Conservation (phyloP, 1,140 invertebrate genomes). For the Brachionus koreanus region DNA sequence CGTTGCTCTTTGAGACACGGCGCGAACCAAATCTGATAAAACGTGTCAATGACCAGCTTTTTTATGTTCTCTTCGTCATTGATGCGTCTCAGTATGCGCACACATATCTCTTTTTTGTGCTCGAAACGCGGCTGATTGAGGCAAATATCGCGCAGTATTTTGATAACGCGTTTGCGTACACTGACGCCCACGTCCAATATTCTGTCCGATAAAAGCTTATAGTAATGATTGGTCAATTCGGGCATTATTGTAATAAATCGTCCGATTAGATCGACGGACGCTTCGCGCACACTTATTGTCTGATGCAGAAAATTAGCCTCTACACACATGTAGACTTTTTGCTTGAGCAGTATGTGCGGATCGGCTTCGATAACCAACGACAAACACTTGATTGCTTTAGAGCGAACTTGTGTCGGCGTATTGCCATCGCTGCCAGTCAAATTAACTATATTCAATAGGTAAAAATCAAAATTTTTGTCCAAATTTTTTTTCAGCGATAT, state of each 20-base stretch:
- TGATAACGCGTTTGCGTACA: slow-evolving; percentile 94
- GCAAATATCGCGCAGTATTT: slow-evolving; percentile 96
- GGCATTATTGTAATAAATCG: slow-evolving; percentile 94
- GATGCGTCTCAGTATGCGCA: slow-evolving; percentile 93
- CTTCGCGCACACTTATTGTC: slow-evolving; percentile 93
- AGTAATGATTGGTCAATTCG: slow-evolving; percentile 93
- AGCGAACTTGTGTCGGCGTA: slow-evolving; percentile 66
- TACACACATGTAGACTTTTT: slow-evolving; percentile 64
- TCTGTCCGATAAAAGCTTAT: slow-evolving; percentile 87
- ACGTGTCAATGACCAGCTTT: slow-evolving; percentile 96
- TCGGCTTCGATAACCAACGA: slow-evolving; percentile 97
- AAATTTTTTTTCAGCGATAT: not conserved
- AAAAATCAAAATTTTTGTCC: slow-evolving; percentile 43
- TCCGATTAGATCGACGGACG: slow-evolving; percentile 94
- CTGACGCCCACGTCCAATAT: slow-evolving; percentile 86
- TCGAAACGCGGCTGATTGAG: slow-evolving; percentile 89
- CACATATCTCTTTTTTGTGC: slow-evolving; percentile 96
- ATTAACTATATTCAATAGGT: slow-evolving; percentile 20
- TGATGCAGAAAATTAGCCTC: slow-evolving; percentile 90
- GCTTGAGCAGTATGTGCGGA: slow-evolving; percentile 79
- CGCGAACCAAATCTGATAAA: slow-evolving; percentile 98
- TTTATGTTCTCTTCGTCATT: slow-evolving; percentile 85
- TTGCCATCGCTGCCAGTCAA: not conserved
- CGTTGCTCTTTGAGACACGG: slow-evolving; percentile 70
- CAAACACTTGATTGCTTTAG: slow-evolving; percentile 97